Conservation (phyloP, 2,888 invertebrate species). For the Brachypalpus laphriformis region DNA sequence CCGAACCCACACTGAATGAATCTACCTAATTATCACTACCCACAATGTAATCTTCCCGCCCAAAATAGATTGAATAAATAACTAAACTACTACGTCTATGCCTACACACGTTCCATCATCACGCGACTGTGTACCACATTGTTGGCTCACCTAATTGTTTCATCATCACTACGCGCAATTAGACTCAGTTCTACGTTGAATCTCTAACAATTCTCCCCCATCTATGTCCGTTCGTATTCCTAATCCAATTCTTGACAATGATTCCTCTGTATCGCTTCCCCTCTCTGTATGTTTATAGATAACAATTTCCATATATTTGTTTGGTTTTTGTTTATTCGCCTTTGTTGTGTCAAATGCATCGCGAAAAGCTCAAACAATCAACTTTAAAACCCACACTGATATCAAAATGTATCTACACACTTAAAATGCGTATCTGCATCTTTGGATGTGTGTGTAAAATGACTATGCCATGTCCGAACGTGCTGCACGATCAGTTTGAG, state of each 20-base stretch:
- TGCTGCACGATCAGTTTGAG: constrained; percentile 68
- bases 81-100: neutral
- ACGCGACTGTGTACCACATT: constrained; percentile 10
- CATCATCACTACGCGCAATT: neutral
- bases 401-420: neutral
- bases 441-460: constrained; percentile 25
- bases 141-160: neutral
- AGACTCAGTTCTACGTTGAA: neutral
- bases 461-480: constrained; percentile 39
- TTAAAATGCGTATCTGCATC: neutral
- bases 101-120: constrained; percentile 27
- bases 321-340: constrained; percentile 32
- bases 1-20: neutral
- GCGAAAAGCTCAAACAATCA: constrained; percentile 29
- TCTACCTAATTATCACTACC: neutral
- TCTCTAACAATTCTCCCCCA: neutral
- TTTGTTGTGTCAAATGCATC: constrained; percentile 28
- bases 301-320: neutral
- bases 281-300: neutral
- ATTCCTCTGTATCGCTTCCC: neutral
- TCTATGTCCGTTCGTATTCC: neutral
- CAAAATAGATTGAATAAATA: constrained; percentile 4
- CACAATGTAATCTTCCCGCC: neutral
- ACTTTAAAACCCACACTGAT: constrained; percentile 23
- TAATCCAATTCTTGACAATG: neutral